Base-by-base conservation (phyloP, 2,797 vertebrate genomes). In the Protosalanx chinensis region DNA sequence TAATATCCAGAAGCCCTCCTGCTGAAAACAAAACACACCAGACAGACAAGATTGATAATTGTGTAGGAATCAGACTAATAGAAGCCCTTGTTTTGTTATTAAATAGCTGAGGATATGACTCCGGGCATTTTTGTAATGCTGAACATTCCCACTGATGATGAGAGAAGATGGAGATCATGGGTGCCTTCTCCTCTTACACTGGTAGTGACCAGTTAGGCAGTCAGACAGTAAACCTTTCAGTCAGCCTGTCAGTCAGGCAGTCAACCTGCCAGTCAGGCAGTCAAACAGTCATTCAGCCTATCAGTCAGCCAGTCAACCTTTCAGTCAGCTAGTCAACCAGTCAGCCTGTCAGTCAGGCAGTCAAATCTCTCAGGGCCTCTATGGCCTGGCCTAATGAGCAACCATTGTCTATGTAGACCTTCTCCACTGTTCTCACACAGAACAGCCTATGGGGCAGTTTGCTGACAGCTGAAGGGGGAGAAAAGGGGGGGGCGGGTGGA, bases 71-170 rank as follows among this genome's bases (percentile, higher is more conserved):
- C 20, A 61, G 41, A 49, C 69, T 35, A 69, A 76, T 74, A 75
- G 46, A 78, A 51, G 6, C 62, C 23, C 5, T 20, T 2, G 51
- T 30, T 73, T 66, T 53, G 57, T 37, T 56, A 41, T 64, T 46
- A 69, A 63, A 64, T 32, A 72, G 71, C 68, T 71, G 27, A 15
- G 68, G 63, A 76, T 70, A 16, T 63, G 69, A 15, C 56, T 67
- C 72, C 41, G 0, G 46, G 68, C 60, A 84, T 83, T 79, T 78
- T 76, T 87, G 72, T 69, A 80, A 87, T 79, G 64, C 68, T 81
- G 70, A 81, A 86, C 82, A 86, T 87, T 85, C 84, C 79, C 72
- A 33, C 69, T 64, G 56, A 72, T 73, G 70, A 78, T n/a, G 46
- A 29, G 58, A 60, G 27, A 60, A 23, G 27, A 60, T 60, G 58